A percentile compares a stretch with the other conserved stretches of the same genome.
Evolutionary conservation across 2,888 invertebrate genomes (phyloP).

Genomic region (Phengaris alcon): DNA sequence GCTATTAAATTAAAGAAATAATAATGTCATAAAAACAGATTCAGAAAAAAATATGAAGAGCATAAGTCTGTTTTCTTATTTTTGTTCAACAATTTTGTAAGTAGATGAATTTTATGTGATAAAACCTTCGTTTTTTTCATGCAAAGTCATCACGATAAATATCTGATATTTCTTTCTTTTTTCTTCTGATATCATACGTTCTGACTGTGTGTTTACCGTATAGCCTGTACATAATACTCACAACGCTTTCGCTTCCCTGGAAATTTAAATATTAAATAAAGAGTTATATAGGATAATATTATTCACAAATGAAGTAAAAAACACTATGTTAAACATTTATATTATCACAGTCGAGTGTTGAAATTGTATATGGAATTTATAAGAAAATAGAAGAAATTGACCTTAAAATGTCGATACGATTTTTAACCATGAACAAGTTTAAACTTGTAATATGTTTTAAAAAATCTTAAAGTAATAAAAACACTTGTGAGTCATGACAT

Average conservation of each 20-base stretch:
- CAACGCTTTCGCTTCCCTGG: conserved; percentile 78
- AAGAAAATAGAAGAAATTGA: conserved; percentile 3
- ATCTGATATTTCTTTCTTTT: not conserved
- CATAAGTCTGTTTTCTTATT: not conserved
- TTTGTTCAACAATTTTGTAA: not conserved
- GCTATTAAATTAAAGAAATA: not conserved
- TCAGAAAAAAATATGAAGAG: not conserved
- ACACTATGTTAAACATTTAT: conserved; percentile 25
- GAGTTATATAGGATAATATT: conserved; percentile 62
- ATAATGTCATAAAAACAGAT: not conserved
- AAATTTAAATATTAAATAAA: conserved; percentile 67
- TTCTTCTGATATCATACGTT: conserved; percentile 32
- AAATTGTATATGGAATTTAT: conserved; percentile 24
- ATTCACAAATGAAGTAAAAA: conserved; percentile 55
- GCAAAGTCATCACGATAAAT: conserved; percentile 17
- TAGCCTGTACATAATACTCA: conserved; percentile 60
- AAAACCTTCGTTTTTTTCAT: conserved; percentile 8
- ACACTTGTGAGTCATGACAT: too few relatives aligned
- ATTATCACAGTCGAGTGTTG: conserved; percentile 25
- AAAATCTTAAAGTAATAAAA: too few relatives aligned
- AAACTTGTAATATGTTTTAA: too few relatives aligned
- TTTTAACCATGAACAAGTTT: too few relatives aligned
- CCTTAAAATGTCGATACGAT: not conserved
- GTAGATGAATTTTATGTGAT: not conserved
- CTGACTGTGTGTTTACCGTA: conserved; percentile 57